phyloP scores from a whole-genome alignment of 2,888 invertebrate genomes.

The Sarcophaga carnaria region DNA sequence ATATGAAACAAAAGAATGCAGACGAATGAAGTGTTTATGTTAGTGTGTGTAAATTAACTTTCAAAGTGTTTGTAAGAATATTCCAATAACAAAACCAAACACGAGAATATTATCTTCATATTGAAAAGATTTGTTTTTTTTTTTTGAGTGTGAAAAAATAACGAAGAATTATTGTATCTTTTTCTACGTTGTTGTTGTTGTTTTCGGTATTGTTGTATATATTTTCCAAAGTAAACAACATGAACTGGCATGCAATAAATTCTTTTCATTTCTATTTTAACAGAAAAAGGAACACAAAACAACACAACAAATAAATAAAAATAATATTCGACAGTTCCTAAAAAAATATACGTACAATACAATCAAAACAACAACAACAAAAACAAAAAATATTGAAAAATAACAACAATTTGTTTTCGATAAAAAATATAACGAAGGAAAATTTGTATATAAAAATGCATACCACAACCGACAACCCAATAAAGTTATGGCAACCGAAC shows the following conservation, averaged over 20 bases:
- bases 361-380: background rate
- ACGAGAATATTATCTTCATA: no score
- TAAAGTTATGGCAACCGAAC: slow-evolving; percentile 13
- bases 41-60: no score
- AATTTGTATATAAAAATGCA: background rate
- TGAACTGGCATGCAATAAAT: slow-evolving; percentile 68
- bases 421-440: slow-evolving; percentile 33
- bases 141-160: no score
- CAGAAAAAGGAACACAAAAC: slow-evolving; percentile 1
- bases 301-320: slow-evolving; percentile 49
- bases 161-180: no score
- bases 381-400: background rate
- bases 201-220: background rate
- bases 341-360: background rate
- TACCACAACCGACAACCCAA: slow-evolving; percentile 32
- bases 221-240: slow-evolving; percentile 50
- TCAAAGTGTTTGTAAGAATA: no score
- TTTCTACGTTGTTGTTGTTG: background rate
- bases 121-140: no score
- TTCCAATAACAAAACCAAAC: no score
- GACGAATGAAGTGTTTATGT: no score
- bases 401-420: slow-evolving; percentile 14
- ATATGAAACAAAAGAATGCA: no score
- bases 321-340: slow-evolving; percentile 11
- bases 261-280: slow-evolving; percentile 49